Evolutionary conservation across 2,113 vertebrate genomes (phyloP), one percentile per base, ranked within the genome.

Genomic region (Pterophyllum scalare): DNA sequence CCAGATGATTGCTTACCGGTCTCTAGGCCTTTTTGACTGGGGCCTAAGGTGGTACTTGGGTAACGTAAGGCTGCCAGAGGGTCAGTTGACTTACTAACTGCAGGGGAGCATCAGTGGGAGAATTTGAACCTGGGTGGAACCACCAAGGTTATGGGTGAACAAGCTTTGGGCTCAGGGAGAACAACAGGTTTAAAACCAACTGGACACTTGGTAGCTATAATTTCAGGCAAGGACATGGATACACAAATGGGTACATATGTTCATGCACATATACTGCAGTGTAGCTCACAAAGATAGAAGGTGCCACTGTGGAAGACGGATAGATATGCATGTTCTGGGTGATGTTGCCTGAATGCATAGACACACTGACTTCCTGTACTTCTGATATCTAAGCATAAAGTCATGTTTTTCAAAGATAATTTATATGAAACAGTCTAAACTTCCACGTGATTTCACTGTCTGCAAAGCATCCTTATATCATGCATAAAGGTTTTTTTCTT

Each of bases 101-200:
- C 67, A 64, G 49, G 8, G 22, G 43, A 0, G 24, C 10, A 49
- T 84, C 81, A 83, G 65, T 86, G 74, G 88, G 81, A 89, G 83
- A 88, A 87, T 87, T 80, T 83, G 89, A 90, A 85, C 83, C 61
- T 35, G 26, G 17, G 22, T 74, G 80, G 75, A 83, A 76, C 85
- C n/a, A 5, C 28, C 3, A 4, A 77, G 79, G 82, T 67, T 80
- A 82, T 24, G 77, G 61, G 52, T 77, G 75, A 79, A 77, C 38
- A 67, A 40, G 81, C 60, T 77, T 43, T 77, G 75, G 64, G 59
- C 67, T 40, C 20, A 11, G 13, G 9, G 5, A 28, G 57, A 31
- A 6, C 46, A 40, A 14, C 13, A 59, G 52, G 74, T 61, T 86
- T 57, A 75, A 54, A 80, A 77, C 20, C 5, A 72, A 26, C 22